phyloP scores from a whole-genome alignment of 2,888 invertebrate species.

The Diadromus collaris region DNA sequence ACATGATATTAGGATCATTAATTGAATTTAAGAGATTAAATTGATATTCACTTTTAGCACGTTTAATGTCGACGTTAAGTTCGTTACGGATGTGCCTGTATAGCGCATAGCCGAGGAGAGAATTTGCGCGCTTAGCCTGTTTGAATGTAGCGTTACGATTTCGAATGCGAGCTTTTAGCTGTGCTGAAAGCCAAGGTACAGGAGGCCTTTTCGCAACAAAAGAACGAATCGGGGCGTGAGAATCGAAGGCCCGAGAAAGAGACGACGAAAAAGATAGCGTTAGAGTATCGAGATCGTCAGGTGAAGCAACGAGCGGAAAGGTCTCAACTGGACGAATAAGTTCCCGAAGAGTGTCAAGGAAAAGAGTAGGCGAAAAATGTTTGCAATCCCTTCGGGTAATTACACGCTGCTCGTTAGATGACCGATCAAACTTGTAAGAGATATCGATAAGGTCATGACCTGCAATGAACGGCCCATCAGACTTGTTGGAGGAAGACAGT shows the following conservation, averaged over 20 bases:
- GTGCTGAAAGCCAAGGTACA: neutral
- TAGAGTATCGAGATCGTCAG: neutral
- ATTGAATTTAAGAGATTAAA: neutral
- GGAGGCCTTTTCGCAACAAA: neutral
- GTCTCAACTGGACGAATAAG: neutral
- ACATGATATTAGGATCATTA: neutral
- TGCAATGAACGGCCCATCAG: neutral
- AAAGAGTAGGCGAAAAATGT: neutral
- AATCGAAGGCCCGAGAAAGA: neutral
- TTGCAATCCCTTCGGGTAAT: neutral
- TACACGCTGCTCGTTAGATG: neutral
- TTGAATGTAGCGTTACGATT: neutral
- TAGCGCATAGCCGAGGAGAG: neutral
- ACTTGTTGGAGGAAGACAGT: neutral
- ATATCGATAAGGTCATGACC: neutral
- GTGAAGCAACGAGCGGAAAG: neutral
- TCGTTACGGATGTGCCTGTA: neutral
- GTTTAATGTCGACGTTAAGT: neutral
- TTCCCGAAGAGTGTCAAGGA: neutral
- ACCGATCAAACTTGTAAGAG: neutral
- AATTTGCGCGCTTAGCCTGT: neutral
- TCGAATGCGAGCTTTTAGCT: neutral
- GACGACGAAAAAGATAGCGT: neutral
- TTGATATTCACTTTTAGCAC: neutral
- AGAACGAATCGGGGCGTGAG: neutral